Conservation (phyloP, 1,140 invertebrate genomes). For the Aphis gossypii region DNA sequence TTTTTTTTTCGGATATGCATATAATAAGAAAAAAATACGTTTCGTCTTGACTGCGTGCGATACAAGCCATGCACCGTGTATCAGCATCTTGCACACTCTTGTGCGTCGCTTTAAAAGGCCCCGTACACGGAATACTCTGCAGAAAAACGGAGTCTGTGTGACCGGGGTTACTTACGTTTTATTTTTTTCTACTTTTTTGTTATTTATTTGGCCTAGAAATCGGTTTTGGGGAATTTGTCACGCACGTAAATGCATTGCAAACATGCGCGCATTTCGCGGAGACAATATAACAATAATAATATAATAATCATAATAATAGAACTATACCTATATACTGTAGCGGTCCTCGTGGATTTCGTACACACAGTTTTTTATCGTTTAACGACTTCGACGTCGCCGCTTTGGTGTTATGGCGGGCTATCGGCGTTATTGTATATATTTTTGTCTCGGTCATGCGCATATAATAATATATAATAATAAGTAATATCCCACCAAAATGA, state of each 20-base stretch:
- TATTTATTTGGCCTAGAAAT: conserved; percentile 26
- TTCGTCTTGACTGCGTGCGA: neutral
- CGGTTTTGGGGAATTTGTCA: neutral
- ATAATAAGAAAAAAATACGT: neutral
- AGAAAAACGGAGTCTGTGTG: neutral
- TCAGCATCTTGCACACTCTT: neutral
- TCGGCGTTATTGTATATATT: neutral
- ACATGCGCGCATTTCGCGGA: neutral
- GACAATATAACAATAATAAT: neutral
- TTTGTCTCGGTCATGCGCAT: neutral
- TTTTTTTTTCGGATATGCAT: neutral
- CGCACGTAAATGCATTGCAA: neutral
- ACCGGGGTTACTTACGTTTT: neutral
- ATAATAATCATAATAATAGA: neutral
- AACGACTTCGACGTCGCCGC: neutral
- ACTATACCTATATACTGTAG: neutral
- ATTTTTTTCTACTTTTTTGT: neutral
- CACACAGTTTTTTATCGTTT: neutral
- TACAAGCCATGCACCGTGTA: no score
- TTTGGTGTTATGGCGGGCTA: neutral
- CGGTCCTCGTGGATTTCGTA: neutral
- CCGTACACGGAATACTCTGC: neutral
- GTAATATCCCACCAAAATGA: neutral
- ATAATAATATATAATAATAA: neutral
- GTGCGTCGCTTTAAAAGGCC: neutral